Percentiles rank a stretch among this genome's conserved stretches.
Evolutionary conservation across 2,797 vertebrate species (phyloP).

Genomic region (Manis crassicaudata): DNA sequence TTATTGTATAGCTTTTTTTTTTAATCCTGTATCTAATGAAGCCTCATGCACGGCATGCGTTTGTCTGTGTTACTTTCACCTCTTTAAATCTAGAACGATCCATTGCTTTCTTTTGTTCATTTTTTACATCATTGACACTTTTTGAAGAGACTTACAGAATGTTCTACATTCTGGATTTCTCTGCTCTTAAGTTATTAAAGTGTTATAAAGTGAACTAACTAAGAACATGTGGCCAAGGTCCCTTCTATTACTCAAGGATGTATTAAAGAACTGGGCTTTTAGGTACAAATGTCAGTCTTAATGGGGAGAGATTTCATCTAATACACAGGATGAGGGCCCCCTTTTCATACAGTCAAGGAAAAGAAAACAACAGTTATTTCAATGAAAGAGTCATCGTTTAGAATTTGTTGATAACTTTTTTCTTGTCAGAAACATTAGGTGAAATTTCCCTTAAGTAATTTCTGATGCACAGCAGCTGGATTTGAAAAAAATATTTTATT

Average conservation of each 20-base stretch:
- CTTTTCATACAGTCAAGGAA: neutral
- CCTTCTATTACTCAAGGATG: slow-evolving; percentile 49
- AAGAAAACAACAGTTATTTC: neutral
- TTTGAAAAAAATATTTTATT: slow-evolving; percentile 41
- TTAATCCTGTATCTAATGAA: neutral
- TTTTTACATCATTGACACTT: neutral
- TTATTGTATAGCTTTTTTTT: neutral
- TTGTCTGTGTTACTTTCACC: neutral
- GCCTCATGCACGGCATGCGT: neutral
- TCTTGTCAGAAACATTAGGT: neutral
- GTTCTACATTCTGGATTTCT: slow-evolving; percentile 10
- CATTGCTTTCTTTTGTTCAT: neutral
- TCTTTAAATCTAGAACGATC: slow-evolving; percentile 18
- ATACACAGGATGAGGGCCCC: neutral
- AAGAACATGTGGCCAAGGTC: slow-evolving; percentile 27
- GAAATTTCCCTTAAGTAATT: slow-evolving; percentile 38
- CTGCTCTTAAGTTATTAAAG: slow-evolving; percentile 46
- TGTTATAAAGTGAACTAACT: slow-evolving; percentile 60
- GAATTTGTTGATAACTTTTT: slow-evolving; percentile 26
- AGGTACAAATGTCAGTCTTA: neutral
- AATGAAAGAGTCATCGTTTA: neutral
- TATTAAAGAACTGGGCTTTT: neutral
- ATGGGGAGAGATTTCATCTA: neutral
- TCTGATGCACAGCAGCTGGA: neutral
- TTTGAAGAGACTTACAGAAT: slow-evolving; percentile 29